Conservation (phyloP, 2,797 vertebrate species). For the Tadarida brasiliensis region DNA sequence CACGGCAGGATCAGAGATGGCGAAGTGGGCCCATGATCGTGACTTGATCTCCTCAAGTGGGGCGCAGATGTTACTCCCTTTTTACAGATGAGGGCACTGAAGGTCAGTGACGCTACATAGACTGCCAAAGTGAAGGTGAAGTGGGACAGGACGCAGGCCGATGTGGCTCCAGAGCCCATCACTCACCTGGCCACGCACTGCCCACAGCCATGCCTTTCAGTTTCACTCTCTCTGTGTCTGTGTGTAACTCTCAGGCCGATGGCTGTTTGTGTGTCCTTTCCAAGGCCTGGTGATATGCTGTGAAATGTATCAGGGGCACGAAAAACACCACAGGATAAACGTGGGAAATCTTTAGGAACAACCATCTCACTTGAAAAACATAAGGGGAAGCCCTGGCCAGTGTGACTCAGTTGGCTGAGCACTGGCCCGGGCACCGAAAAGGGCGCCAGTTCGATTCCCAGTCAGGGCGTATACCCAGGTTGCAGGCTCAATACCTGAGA, state of each 20-base stretch:
- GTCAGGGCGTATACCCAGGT: neutral
- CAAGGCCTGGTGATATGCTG: neutral
- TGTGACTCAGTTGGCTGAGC: neutral
- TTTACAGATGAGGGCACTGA: neutral
- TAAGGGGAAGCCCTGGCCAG: neutral
- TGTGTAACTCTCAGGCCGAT: neutral
- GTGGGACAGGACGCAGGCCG: neutral
- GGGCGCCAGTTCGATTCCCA: neutral
- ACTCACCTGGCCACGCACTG: neutral
- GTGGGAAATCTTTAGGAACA: neutral
- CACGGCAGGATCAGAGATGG: neutral
- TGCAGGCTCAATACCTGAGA: neutral
- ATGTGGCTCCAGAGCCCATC: neutral
- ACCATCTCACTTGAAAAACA: neutral
- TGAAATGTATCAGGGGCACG: neutral
- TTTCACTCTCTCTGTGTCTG: neutral
- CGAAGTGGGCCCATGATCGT: neutral
- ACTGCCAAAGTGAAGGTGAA: neutral
- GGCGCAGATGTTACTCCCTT: neutral
- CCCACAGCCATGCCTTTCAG: neutral
- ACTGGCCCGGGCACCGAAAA: neutral
- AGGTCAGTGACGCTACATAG: neutral
- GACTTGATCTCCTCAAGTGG: neutral
- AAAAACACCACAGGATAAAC: neutral
- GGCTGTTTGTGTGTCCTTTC: neutral